These are phyloP conservation scores for Callocephalon fimbriatum DNA, from an alignment of 2,113 vertebrate species.

Conservation along the genomic window DNA sequence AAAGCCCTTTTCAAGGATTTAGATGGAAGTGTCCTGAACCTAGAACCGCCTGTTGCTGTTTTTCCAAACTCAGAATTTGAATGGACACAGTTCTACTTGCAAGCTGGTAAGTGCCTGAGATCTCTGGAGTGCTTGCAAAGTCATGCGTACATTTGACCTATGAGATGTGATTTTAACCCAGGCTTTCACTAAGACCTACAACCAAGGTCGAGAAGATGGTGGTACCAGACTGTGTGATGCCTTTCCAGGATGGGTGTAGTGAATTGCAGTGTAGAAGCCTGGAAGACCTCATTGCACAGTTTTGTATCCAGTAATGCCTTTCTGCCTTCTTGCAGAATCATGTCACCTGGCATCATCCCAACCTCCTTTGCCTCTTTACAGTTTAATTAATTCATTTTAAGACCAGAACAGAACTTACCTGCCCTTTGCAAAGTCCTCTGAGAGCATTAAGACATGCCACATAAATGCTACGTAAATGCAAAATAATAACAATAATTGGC, in stretches of 20 bases:
- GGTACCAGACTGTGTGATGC: background rate
- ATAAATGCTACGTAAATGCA: background rate
- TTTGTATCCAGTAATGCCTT: background rate
- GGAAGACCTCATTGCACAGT: background rate
- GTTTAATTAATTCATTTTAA: background rate
- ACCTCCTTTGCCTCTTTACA: background rate
- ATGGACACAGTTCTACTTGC: slow-evolving; percentile 67
- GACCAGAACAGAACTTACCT: background rate
- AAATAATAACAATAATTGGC: background rate
- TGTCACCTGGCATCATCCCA: background rate
- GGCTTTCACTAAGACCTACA: background rate
- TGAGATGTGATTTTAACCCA: background rate
- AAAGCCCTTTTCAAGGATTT: slow-evolving; percentile 81
- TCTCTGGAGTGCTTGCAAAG: background rate
- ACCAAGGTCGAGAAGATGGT: rapidly evolving
- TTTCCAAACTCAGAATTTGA: slow-evolving; percentile 72
- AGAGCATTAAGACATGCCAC: background rate
- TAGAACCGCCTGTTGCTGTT: slow-evolving; percentile 73
- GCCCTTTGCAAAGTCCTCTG: background rate
- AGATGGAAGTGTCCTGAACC: slow-evolving; percentile 69
- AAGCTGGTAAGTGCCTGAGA: slow-evolving; percentile 55
- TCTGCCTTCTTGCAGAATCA: background rate
- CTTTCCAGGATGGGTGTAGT: background rate
- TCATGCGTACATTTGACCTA: rapidly evolving
- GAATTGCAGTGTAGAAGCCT: background rate